A percentile compares a stretch with the other conserved stretches of the same genome.
These are phyloP conservation scores for Phengaris arion DNA, from an alignment of 2,888 invertebrate species.

Conservation along the genomic window DNA sequence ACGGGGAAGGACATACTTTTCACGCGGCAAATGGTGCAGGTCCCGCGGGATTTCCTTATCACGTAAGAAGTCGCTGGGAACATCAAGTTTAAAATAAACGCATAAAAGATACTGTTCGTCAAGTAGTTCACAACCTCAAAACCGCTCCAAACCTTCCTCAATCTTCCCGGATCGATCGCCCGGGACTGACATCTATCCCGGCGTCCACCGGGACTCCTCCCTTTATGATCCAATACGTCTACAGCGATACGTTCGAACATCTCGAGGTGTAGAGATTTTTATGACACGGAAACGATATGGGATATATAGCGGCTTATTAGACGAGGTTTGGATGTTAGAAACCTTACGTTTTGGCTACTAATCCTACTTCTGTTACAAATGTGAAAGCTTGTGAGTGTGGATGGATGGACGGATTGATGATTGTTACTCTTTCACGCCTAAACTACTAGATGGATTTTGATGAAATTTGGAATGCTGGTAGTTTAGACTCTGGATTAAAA, in stretches of 20 bases:
- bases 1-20: too few species aligned
- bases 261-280: background rate
- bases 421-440: too few species aligned
- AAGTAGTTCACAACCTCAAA: background rate
- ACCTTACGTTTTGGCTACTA: too few species aligned
- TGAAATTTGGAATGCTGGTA: too few species aligned
- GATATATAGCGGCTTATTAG: background rate
- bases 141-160: background rate
- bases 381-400: too few species aligned
- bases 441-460: too few species aligned
- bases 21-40: too few species aligned
- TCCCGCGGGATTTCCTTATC: background rate
- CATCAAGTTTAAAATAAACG: background rate
- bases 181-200: background rate
- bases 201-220: slow-evolving; percentile 2
- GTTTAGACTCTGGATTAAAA: too few species aligned
- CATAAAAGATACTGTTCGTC: background rate
- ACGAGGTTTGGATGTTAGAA: too few species aligned
- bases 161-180: background rate
- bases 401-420: too few species aligned
- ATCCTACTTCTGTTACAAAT: too few species aligned
- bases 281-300: background rate
- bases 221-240: slow-evolving; percentile 2
- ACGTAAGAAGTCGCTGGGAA: too few species aligned
- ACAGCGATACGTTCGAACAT: background rate